phyloP scores from a whole-genome alignment of 1,140 invertebrate species.

The Formica selysi region DNA sequence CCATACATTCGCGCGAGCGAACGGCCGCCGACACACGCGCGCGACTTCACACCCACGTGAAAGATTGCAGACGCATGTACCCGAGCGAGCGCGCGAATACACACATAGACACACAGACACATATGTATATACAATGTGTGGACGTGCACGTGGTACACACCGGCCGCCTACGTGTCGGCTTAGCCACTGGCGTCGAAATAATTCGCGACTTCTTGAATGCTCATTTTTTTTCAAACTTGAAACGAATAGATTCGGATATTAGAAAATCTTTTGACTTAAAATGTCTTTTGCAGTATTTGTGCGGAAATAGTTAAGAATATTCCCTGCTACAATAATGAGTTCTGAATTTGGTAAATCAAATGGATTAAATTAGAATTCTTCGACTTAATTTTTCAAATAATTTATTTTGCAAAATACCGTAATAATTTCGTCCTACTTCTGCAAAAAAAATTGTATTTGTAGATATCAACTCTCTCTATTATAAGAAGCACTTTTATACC shows the following conservation, averaged over 20 bases:
- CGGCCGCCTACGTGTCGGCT: slow-evolving; percentile 73
- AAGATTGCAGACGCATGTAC: slow-evolving; percentile 29
- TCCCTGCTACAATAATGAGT: background rate
- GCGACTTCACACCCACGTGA: slow-evolving; percentile 57
- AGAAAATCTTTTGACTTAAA: background rate
- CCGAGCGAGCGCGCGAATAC: background rate
- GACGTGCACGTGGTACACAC: slow-evolving; percentile 61
- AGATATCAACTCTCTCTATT: too few species aligned
- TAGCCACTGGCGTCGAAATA: slow-evolving; percentile 72
- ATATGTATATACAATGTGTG: background rate
- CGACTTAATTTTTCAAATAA: background rate
- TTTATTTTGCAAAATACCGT: background rate
- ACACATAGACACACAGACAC: slow-evolving; percentile 15
- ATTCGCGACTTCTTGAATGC: slow-evolving; percentile 6
- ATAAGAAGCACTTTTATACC: background rate
- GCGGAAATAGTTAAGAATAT: background rate
- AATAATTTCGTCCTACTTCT: too few species aligned
- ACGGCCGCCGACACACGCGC: slow-evolving; percentile 25
- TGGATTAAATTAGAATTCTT: background rate
- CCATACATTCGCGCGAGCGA: slow-evolving; percentile 33
- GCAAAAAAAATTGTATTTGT: background rate
- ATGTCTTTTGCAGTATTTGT: background rate
- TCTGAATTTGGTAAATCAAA: background rate
- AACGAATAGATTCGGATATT: background rate
- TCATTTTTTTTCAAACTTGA: background rate